These are phyloP conservation scores for Acleris sparsana DNA, from an alignment of 2,888 invertebrate species.

Conservation along the genomic window DNA sequence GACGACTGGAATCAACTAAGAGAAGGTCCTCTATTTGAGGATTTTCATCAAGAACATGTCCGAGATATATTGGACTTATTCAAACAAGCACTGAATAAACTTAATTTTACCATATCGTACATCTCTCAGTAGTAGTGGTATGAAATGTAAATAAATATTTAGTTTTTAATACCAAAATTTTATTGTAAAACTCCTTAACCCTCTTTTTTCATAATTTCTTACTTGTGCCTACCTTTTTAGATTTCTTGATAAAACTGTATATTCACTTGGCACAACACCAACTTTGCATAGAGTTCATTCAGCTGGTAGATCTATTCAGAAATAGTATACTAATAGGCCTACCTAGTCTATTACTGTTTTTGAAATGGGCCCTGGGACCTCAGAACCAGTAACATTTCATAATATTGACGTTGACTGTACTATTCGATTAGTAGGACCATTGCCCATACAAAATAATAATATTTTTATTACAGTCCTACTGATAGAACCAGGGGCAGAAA, in stretches of 20 bases:
- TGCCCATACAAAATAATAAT: constrained; percentile 8
- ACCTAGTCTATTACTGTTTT: constrained; percentile 3
- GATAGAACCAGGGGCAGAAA: too few relatives aligned
- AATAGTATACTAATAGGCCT: too few relatives aligned
- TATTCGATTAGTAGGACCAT: constrained; percentile 12
- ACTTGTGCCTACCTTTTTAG: constrained; percentile 45
- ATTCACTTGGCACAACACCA: constrained; percentile 23
- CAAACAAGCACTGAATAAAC: constrained; percentile 4
- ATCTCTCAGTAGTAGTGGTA: constrained; percentile 10
- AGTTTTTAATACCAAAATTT: constrained; percentile 10
- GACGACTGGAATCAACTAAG: constrained; percentile 18
- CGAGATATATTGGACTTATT: constrained; percentile 17
- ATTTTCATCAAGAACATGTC: constrained; percentile 22
- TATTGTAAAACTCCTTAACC: constrained; percentile 12
- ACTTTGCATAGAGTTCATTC: too few relatives aligned
- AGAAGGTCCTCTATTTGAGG: constrained; percentile 16
- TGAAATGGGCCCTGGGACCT: constrained; percentile 1
- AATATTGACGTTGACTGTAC: constrained; percentile 19
- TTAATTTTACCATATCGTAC: constrained; percentile 8
- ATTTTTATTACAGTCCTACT: too few relatives aligned
- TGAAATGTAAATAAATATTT: constrained; percentile 4
- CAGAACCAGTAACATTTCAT: constrained; percentile 10
- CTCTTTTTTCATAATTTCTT: constrained; percentile 12
- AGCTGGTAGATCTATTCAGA: too few relatives aligned
- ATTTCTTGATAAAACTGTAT: constrained; percentile 2